A percentile compares a stretch with the other conserved stretches of the same genome.
phyloP scores from a whole-genome alignment of 2,113 vertebrate genomes.

The Morone chrysops region DNA sequence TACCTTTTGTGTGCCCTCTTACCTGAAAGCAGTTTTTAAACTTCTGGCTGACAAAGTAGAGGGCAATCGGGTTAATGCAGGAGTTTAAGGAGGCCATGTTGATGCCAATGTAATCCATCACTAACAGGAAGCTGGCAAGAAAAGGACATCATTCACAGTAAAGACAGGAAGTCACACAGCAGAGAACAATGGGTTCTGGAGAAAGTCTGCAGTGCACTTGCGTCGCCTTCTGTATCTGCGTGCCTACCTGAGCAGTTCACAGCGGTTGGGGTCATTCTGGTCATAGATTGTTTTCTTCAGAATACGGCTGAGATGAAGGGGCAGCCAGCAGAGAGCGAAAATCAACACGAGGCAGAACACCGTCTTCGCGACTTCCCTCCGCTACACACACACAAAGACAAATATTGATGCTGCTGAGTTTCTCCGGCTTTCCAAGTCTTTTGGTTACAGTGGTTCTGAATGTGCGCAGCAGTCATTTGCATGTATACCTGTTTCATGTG shows the following conservation, averaged over 20 bases:
- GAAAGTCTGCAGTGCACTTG: neutral
- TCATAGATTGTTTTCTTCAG: conserved; percentile 92
- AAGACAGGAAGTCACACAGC: conserved; percentile 58
- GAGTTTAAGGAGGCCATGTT: conserved; percentile 96
- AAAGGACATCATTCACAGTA: conserved; percentile 46
- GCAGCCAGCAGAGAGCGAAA: conserved; percentile 93
- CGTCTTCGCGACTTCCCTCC: conserved; percentile 92
- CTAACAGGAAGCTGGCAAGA: conserved; percentile 87
- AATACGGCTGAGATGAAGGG: conserved; percentile 92
- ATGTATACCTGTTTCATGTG: conserved; percentile 91
- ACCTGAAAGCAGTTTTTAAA: conserved; percentile 97
- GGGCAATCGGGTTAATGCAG: conserved; percentile 94
- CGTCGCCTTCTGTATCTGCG: neutral
- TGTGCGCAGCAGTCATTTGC: neutral
- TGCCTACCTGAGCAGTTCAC: conserved; percentile 90
- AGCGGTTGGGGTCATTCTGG: conserved; percentile 87
- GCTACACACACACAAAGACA: conserved; percentile 74
- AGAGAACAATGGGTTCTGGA: conserved; percentile 61
- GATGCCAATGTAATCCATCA: conserved; percentile 95
- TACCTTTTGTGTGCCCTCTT: neutral
- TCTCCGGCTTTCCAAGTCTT: neutral
- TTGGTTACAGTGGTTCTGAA: too few relatives aligned
- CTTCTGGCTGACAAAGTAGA: conserved; percentile 94
- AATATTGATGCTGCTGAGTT: neutral
- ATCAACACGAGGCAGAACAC: conserved; percentile 94